phyloP scores from a whole-genome alignment of 2,113 vertebrate genomes.

The Melanocharis versteri region DNA sequence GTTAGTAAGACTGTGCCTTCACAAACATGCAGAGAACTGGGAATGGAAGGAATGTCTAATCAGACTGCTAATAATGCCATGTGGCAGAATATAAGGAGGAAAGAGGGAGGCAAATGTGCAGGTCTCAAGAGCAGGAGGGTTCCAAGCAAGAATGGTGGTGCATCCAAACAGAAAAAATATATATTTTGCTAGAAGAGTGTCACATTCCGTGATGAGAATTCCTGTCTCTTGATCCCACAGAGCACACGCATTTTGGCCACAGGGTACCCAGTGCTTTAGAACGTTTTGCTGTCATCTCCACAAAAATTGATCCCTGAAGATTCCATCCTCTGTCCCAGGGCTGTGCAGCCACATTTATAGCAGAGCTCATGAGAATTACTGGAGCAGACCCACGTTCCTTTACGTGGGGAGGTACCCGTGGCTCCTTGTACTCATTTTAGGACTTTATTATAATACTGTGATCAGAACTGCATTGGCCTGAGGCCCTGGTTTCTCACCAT shows the following conservation, averaged over 20 bases:
- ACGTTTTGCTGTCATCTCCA: background rate
- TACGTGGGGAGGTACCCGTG: accelerated
- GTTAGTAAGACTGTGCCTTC: background rate
- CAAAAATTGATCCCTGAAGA: background rate
- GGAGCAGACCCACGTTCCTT: background rate
- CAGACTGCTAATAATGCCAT: background rate
- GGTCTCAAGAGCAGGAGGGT: background rate
- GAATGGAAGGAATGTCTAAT: background rate
- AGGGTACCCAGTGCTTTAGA: background rate
- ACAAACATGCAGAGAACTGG: background rate
- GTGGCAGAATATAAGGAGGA: background rate
- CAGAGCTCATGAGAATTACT: background rate
- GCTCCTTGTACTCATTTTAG: background rate
- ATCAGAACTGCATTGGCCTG: background rate
- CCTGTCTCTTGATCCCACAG: background rate
- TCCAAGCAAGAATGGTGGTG: background rate
- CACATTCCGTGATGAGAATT: background rate
- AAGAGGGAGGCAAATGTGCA: background rate
- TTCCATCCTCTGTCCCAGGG: background rate
- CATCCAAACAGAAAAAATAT: background rate
- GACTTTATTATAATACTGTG: background rate
- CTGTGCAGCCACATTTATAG: background rate
- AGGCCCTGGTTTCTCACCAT: background rate
- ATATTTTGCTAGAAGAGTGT: background rate
- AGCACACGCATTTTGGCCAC: background rate